A percentile compares a stretch with the other conserved stretches of the same genome.
Evolutionary conservation across 2,888 invertebrate genomes (phyloP).

Genomic region (Scotopteryx bipunctaria): DNA sequence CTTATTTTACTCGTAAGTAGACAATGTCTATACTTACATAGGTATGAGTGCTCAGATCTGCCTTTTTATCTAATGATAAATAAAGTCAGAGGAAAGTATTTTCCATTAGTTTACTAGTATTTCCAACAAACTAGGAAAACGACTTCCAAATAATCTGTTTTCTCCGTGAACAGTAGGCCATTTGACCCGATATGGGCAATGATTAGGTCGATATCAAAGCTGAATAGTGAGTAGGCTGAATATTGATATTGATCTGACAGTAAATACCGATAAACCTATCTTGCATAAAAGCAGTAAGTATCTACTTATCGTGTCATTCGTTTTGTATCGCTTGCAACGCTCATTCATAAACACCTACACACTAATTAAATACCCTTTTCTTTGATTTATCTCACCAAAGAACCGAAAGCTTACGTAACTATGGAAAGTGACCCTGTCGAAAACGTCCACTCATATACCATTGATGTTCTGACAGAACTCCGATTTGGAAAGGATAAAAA

Average conservation of each 20-base stretch:
- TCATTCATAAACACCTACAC: conserved; percentile 57
- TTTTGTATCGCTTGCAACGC: conserved; percentile 33
- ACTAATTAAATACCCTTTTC: conserved; percentile 67
- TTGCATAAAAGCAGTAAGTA: conserved; percentile 30
- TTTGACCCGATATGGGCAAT: conserved; percentile 16
- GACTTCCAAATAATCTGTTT: conserved; percentile 9
- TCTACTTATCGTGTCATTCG: conserved; percentile 28
- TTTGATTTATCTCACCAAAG: conserved; percentile 58
- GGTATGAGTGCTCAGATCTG: too few species aligned
- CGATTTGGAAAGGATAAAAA: conserved; percentile 77
- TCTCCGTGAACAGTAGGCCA: conserved; percentile 10
- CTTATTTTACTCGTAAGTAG: too few species aligned
- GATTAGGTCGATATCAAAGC: conserved; percentile 26
- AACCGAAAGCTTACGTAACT: conserved; percentile 56
- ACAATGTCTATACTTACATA: too few species aligned
- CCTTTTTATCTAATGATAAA: too few species aligned
- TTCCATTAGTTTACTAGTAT: neutral
- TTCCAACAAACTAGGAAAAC: conserved; percentile 1
- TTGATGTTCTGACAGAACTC: conserved; percentile 72
- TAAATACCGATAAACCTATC: conserved; percentile 33
- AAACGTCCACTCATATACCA: conserved; percentile 59
- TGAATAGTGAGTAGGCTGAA: conserved; percentile 27
- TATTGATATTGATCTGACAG: conserved; percentile 33
- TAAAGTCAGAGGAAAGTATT: neutral
- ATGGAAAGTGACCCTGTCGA: conserved; percentile 74